Percentiles rank a stretch among this genome's conserved stretches.
These are phyloP conservation scores for Buceros bicornis DNA, from an alignment of 2,797 vertebrate species.

Conservation along the genomic window DNA sequence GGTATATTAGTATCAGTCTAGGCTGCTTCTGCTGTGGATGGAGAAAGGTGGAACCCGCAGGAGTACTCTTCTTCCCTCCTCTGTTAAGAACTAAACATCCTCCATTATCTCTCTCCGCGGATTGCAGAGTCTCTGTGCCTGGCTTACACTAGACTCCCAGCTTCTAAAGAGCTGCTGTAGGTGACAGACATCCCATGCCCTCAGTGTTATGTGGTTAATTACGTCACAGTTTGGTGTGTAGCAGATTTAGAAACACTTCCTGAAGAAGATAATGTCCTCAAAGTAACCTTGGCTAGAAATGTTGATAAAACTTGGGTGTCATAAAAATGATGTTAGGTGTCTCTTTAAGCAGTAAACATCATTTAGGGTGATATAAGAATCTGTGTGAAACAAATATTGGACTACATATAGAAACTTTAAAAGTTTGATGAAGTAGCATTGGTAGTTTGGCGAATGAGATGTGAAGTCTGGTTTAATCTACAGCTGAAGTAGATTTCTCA, in stretches of 20 bases:
- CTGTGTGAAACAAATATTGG: background rate
- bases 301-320: background rate
- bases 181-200: background rate
- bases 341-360: background rate
- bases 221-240: background rate
- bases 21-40: background rate
- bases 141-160: background rate
- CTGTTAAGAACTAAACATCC: background rate
- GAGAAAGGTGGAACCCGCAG: background rate
- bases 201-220: background rate
- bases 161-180: background rate
- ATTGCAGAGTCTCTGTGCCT: background rate
- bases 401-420: background rate
- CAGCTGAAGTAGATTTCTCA: background rate
- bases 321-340: background rate
- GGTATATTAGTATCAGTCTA: background rate
- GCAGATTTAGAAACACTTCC: background rate
- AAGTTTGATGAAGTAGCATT: background rate
- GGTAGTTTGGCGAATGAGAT: background rate
- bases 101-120: background rate
- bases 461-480: background rate
- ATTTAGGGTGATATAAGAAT: background rate
- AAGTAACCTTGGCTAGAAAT: background rate
- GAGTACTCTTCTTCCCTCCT: background rate
- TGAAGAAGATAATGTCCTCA: background rate